A percentile compares a stretch with the other conserved stretches of the same genome.
Conservation (phyloP, 2,888 invertebrate genomes). For the Cepaea hortensis region DNA sequence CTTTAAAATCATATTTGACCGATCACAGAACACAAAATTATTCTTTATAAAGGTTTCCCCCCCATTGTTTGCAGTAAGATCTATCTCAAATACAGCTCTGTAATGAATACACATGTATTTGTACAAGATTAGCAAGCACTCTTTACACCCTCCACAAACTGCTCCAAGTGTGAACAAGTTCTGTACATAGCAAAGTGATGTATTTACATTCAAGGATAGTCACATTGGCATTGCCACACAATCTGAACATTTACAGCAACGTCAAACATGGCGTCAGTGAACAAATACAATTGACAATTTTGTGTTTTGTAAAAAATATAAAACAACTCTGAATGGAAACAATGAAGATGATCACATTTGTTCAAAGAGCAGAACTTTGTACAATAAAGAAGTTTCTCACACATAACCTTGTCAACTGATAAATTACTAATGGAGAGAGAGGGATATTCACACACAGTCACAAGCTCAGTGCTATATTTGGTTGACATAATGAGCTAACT, state of each 20-base stretch:
- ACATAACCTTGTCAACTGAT: constrained; percentile 24
- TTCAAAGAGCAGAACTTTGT: constrained; percentile 38
- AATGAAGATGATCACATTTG: constrained; percentile 49
- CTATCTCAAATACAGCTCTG: constrained; percentile 18
- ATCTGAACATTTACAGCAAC: constrained; percentile 45
- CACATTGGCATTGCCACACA: background rate
- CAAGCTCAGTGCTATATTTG: constrained; percentile 63
- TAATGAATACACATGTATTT: background rate
- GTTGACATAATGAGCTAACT: constrained; percentile 95
- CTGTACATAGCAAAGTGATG: constrained; percentile 32
- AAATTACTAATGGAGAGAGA: constrained; percentile 19
- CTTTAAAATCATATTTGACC: too few relatives aligned
- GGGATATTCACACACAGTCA: constrained; percentile 31
- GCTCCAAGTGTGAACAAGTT: background rate
- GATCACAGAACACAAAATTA: too few relatives aligned
- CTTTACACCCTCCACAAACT: background rate
- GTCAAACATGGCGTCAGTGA: constrained; percentile 29
- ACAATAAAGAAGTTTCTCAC: constrained; percentile 37
- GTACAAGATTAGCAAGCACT: background rate
- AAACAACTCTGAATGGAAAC: constrained; percentile 48
- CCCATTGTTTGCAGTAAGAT: background rate
- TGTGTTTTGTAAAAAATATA: constrained; percentile 50
- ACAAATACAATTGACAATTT: constrained; percentile 39
- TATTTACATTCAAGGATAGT: constrained; percentile 25
- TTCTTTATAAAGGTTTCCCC: background rate